Percentiles rank a stretch among this genome's conserved stretches.
phyloP scores from a whole-genome alignment of 2,888 invertebrate species.

The Dusona sp. region DNA sequence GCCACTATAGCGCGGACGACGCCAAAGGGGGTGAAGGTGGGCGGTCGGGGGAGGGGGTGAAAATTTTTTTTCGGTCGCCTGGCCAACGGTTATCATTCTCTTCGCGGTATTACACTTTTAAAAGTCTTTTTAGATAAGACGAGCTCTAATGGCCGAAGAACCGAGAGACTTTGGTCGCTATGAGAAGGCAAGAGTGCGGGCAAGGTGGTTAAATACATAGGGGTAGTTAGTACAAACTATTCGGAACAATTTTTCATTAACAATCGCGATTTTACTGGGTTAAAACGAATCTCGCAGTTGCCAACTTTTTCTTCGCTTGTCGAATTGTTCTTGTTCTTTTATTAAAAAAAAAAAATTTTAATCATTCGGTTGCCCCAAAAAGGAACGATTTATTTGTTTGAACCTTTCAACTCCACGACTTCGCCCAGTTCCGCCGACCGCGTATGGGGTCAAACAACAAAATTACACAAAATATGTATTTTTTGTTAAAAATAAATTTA shows the following conservation, averaged over 20 bases:
- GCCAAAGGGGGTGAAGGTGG: neutral
- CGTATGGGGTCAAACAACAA: neutral
- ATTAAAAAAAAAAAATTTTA: neutral
- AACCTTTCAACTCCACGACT: neutral
- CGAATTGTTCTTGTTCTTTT: constrained; percentile 63
- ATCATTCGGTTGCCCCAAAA: neutral
- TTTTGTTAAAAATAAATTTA: neutral
- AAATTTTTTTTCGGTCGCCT: constrained; percentile 29
- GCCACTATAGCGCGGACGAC: neutral
- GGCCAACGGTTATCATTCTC: constrained; percentile 73
- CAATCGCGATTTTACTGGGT: constrained; percentile 49
- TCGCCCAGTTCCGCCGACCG: neutral
- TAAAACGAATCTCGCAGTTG: constrained; percentile 72
- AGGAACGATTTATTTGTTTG: neutral
- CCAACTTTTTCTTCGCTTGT: constrained; percentile 72
- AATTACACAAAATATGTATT: neutral
- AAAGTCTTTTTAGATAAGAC: constrained; percentile 80
- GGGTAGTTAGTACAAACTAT: constrained; percentile 5
- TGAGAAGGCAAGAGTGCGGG: neutral
- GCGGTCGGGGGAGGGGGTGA: neutral
- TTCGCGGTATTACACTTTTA: constrained; percentile 77
- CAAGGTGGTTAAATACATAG: constrained; percentile 1
- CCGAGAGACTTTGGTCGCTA: constrained; percentile 71
- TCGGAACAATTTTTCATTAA: constrained; percentile 23
- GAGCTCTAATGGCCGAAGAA: constrained; percentile 78